These are phyloP conservation scores for Dipodomys ordii DNA, from an alignment of 2,113 vertebrate genomes.

Conservation along the genomic window DNA sequence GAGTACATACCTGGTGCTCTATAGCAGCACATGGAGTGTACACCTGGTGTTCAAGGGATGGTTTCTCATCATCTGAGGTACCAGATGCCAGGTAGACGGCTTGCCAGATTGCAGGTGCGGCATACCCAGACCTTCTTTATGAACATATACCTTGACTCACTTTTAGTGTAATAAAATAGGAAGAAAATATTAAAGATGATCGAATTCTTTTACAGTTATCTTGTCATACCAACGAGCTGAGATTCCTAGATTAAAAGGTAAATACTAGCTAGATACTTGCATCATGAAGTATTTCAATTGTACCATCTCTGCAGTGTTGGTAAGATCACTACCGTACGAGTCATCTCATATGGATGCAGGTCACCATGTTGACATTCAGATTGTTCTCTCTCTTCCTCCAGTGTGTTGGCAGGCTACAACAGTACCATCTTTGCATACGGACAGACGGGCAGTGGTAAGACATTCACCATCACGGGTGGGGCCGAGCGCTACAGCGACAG, in stretches of 20 bases:
- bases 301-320: not conserved
- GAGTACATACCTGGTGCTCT: too few relatives aligned
- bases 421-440: constrained; percentile 98
- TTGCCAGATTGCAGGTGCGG: not conserved
- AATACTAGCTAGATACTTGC: not conserved
- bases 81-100: not conserved
- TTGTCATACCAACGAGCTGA: not conserved
- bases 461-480: constrained; percentile 97
- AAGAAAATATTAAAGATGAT: not conserved
- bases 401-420: constrained; percentile 95
- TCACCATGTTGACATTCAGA: not conserved
- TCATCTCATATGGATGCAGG: not conserved
- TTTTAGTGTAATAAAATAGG: not conserved
- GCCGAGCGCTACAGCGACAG: constrained; percentile 93
- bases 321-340: not conserved
- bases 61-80: not conserved
- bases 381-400: constrained; percentile 75
- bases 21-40: too few relatives aligned
- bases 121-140: not conserved
- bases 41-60: too few relatives aligned
- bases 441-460: constrained; percentile 98
- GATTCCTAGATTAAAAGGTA: not conserved
- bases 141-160: not conserved
- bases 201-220: not conserved
- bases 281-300: not conserved